phyloP scores from a whole-genome alignment of 2,797 vertebrate genomes.

The Pantherophis vulpinus region DNA sequence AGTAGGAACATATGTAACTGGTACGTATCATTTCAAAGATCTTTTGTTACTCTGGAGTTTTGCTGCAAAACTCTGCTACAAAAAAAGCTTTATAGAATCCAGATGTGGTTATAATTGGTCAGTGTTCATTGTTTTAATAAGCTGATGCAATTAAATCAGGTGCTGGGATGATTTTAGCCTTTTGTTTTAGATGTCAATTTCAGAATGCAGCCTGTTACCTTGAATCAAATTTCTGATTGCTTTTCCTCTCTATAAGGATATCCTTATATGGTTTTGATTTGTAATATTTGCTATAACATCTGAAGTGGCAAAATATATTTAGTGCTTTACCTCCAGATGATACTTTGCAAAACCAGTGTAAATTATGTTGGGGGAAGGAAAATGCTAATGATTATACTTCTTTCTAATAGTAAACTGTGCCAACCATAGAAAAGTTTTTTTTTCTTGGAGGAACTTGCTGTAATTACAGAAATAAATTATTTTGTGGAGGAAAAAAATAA shows the following conservation, averaged over 20 bases:
- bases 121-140: slow-evolving; percentile 8
- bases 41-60: not conserved
- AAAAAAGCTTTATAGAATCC: not conserved
- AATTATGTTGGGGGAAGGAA: not conserved
- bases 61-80: not conserved
- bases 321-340: not conserved
- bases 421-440: not conserved
- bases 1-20: not conserved
- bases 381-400: not conserved
- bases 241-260: not conserved
- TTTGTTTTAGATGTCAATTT: not conserved
- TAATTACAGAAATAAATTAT: not conserved
- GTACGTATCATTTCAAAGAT: not conserved
- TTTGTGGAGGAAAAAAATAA: not conserved
- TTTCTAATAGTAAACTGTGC: not conserved
- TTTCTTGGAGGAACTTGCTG: not conserved
- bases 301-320: not conserved
- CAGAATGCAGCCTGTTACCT: not conserved
- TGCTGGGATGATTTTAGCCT: not conserved
- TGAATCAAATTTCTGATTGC: not conserved
- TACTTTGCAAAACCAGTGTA: not conserved
- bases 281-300: not conserved
- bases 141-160: not conserved
- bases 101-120: not conserved
- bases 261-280: not conserved